Percentiles rank a stretch among this genome's conserved stretches.
These are phyloP conservation scores for Penaeus japonicus DNA, from an alignment of 1,140 invertebrate species.

Conservation along the genomic window DNA sequence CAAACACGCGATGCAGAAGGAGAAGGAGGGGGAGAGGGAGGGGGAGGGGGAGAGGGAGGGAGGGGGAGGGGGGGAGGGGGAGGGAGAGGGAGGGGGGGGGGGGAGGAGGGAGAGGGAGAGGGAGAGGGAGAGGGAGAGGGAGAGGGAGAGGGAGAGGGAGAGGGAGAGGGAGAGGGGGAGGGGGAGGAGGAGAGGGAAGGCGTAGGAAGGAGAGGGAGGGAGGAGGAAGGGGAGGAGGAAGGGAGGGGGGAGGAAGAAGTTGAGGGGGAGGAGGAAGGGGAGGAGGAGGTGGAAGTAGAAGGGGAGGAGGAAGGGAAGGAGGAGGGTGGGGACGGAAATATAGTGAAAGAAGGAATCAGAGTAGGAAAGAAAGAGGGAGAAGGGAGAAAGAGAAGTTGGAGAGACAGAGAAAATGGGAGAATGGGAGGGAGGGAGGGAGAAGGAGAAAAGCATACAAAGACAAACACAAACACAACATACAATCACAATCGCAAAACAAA, in stretches of 20 bases:
- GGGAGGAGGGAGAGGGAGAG: no score
- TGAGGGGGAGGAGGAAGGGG: not conserved
- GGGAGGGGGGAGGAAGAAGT: not conserved
- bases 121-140: not conserved
- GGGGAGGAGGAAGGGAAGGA: no score
- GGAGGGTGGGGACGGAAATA: no score
- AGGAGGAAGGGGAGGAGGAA: not conserved
- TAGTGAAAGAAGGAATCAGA: no score
- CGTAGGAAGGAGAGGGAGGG: not conserved
- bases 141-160: not conserved
- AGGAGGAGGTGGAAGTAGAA: not conserved
- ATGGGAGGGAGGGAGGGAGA: no score
- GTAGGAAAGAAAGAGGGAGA: no score
- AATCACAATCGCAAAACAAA: no score
- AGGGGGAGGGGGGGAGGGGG: not conserved
- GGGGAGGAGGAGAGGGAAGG: not conserved
- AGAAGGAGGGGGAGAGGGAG: no score
- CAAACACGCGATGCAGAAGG: not conserved
- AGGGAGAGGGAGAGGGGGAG: not conserved
- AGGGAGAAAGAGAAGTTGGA: no score
- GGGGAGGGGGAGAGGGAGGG: not conserved
- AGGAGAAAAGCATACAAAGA: no score
- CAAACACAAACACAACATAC: no score
- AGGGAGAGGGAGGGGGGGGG: not conserved
- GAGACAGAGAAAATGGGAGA: no score